Evolutionary conservation across 2,113 vertebrate species (phyloP), one percentile per base, ranked within the genome.

Genomic region (Haemorhous mexicanus): DNA sequence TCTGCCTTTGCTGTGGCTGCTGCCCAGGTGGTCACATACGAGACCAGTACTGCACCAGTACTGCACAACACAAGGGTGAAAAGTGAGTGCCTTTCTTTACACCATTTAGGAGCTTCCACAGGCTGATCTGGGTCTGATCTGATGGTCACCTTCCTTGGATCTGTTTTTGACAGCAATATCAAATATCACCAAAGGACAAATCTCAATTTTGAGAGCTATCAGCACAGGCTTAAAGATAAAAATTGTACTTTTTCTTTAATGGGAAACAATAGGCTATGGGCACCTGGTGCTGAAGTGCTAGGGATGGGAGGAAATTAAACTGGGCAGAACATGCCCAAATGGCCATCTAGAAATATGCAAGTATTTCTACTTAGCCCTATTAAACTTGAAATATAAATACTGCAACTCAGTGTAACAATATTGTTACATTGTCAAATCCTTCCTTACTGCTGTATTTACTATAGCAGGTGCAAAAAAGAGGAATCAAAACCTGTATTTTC

Each of bases 31-130:
- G n/a, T 81, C 9, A 2, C 22, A 26, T 4, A 35, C 1, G 3
- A 2, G 3, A 39, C 39, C 0, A 1, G 0, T 26, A 43, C 17
- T 35, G 20, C 19, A 82, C 17, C n/a, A 46, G 46, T 11, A 79
- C 5, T 1, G 0, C 37, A 47, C 3, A 6, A 43, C 37, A 35
- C 0, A 1, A 58, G 33, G 12, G 6, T 35, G 20, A 47, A 41
- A 86, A 86, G 32, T 2, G 15, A 55, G 37, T 7, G 55, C 33
- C 22, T 52, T 44, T 22, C 26, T 69, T 87, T n/a, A 20, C 22
- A 46, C 9, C 12, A 17, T 53, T 69, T 44, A 1, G 3, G n/a
- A 87, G n/a, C 43, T 74, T 49, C 26, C 8, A 19, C 1, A 9
- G 37, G n/a, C 22, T 66, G 59, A 53, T 32, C 16, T 53, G 52